Percentiles rank a stretch among this genome's conserved stretches.
Conservation (phyloP, 2,113 vertebrate species). For the Anolis sagrei region DNA sequence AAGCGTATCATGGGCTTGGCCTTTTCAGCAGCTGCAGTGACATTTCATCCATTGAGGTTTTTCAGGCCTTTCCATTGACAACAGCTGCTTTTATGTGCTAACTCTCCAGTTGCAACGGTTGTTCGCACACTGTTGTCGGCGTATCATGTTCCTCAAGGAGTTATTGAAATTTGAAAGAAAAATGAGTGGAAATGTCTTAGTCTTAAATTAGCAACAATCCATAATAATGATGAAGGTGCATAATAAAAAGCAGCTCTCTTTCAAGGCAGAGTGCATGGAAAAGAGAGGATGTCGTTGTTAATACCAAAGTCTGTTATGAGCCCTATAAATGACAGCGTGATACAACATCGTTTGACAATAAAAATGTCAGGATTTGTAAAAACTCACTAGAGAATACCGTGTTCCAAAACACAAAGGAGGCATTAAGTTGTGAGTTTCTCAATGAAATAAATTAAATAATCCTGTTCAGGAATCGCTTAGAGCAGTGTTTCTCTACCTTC, state of each 20-base stretch:
- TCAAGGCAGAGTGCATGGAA: not conserved
- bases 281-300: not conserved
- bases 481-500: no score
- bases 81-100: not conserved
- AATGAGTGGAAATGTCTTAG: not conserved
- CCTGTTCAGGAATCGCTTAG: no score
- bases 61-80: not conserved
- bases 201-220: not conserved
- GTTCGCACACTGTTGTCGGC: not conserved
- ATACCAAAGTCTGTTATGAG: not conserved
- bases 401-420: not conserved
- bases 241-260: not conserved
- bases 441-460: slow-evolving; percentile 1
- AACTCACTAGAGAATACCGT: not conserved
- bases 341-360: not conserved
- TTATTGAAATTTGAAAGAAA: not conserved
- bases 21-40: not conserved
- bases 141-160: not conserved
- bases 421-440: not conserved
- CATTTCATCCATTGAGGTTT: not conserved
- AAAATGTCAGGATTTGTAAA: not conserved
- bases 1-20: not conserved
- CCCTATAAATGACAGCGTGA: not conserved
- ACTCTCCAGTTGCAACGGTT: not conserved
- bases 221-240: not conserved